Evolutionary conservation across 2,113 vertebrate species (phyloP), one percentile per base, ranked within the genome.

Genomic region (Sitta europaea): DNA sequence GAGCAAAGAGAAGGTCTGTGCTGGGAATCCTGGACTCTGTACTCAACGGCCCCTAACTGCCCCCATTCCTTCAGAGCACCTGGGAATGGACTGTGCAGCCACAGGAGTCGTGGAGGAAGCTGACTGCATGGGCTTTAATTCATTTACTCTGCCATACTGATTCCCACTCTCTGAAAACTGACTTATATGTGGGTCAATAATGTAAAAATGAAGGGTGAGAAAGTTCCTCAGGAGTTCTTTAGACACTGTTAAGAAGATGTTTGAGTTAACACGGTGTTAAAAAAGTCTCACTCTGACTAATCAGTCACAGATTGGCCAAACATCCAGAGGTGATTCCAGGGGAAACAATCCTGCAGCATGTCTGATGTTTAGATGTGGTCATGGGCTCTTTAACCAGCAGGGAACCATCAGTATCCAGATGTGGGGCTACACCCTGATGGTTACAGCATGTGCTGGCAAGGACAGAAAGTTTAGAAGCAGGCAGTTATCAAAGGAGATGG

Each of bases 391-490:
- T 24, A 76, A 66, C 75, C 90, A 96, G 92, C 90, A 96, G 92
- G 82, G 85, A 97, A 88, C 63, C 90, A 92, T 90, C 88, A 88
- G 84, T 24, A 83, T 70, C 85, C 92, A 97, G 92, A 97, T 96
- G 96, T 0, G 94, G 86, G 82, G 82, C 67, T 65, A 73, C 42
- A 94, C 86, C 71, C 88, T 88, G 82, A 97, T 93, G 66, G 88
- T 80, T 96, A 57, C 95, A 95, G 88, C 1, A 35, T 90, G 94
- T 90, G 94, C 86, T 93, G 90, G 90, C 95, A 92, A 86, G 27
- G 38, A 86, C 17, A 83, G 65, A 51, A 77, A 17, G 42, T 66
- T 88, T 25, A 86, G 85, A 55, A 83, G 74, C 74, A 72, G 50
- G 31, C 71, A 90, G 35, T 65, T 82, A 65, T 68, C 92, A 87